Evolutionary conservation across 2,888 invertebrate species (phyloP).

Genomic region (Drosophila eohydei): DNA sequence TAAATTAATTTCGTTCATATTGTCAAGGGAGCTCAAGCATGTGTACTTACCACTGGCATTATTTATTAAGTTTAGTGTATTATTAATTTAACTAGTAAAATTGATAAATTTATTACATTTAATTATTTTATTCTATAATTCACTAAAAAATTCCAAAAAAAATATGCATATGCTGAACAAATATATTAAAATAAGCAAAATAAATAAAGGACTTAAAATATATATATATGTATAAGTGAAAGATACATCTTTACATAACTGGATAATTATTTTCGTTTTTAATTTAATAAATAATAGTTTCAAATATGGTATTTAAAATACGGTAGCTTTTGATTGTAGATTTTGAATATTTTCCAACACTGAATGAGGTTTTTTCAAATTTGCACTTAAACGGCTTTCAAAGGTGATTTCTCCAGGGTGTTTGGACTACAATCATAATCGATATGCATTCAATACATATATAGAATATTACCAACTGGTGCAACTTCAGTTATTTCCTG

Average conservation of each 20-base stretch:
- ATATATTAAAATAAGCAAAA: too few relatives aligned
- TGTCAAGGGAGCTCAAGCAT: not conserved
- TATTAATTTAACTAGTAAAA: not conserved
- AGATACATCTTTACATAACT: too few relatives aligned
- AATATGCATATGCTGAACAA: too few relatives aligned
- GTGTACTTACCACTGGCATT: not conserved
- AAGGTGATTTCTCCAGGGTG: conserved; percentile 19
- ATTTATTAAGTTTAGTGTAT: too few relatives aligned
- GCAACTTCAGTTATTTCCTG: conserved; percentile 2
- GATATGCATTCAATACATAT: conserved; percentile 3
- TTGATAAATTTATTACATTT: not conserved
- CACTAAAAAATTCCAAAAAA: not conserved
- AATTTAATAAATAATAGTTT: too few relatives aligned
- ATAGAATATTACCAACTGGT: not conserved
- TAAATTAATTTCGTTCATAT: conserved; percentile 18
- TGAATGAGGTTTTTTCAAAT: not conserved
- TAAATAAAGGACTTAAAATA: too few relatives aligned
- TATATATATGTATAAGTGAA: too few relatives aligned
- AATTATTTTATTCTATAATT: not conserved
- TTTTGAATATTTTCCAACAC: not conserved
- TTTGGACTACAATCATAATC: not conserved
- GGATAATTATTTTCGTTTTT: too few relatives aligned
- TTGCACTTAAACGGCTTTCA: conserved; percentile 10
- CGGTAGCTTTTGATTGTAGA: not conserved
- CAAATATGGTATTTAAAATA: too few relatives aligned